Percentiles rank a stretch among this genome's conserved stretches.
Conservation (phyloP, 2,797 vertebrate genomes). For the Girardinus metallicus region DNA sequence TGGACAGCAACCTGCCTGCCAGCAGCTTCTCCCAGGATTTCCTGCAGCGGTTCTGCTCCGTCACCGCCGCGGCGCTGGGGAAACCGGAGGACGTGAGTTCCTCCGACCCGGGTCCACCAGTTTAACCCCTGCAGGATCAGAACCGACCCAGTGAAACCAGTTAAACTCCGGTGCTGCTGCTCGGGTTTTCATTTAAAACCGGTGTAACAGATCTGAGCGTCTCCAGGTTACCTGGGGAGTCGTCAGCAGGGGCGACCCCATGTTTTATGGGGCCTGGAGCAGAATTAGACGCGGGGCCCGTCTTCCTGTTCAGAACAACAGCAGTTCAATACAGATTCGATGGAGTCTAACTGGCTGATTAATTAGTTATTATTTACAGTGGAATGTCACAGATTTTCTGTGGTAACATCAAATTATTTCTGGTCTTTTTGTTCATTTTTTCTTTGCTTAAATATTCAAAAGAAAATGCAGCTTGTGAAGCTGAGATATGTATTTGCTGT, state of each 20-base stretch:
- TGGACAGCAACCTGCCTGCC: slow-evolving; percentile 10
- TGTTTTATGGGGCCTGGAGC: no score
- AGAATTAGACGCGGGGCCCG: no score
- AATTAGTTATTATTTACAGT: no score
- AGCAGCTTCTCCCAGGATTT: slow-evolving; percentile 10
- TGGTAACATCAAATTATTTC: no score
- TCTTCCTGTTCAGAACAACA: no score
- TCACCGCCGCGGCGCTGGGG: slow-evolving; percentile 8
- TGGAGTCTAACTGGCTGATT: no score
- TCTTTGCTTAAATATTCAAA: no score
- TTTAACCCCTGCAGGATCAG: not conserved
- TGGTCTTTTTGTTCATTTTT: no score
- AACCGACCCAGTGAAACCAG: not conserved
- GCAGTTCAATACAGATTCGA: no score
- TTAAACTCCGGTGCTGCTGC: not conserved
- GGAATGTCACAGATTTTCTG: no score
- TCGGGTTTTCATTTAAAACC: not conserved
- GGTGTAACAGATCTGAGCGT: not conserved
- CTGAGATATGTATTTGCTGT: not conserved
- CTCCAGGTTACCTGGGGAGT: not conserved
- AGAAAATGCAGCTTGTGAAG: no score
- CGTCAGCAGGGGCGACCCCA: not conserved
- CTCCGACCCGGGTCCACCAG: not conserved
- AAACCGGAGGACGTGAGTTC: slow-evolving; percentile 33
- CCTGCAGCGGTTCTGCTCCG: slow-evolving; percentile 3